Evolutionary conservation across 2,113 vertebrate genomes (phyloP), one percentile per base, ranked within the genome.

Genomic region (Oreocharis arfaki): DNA sequence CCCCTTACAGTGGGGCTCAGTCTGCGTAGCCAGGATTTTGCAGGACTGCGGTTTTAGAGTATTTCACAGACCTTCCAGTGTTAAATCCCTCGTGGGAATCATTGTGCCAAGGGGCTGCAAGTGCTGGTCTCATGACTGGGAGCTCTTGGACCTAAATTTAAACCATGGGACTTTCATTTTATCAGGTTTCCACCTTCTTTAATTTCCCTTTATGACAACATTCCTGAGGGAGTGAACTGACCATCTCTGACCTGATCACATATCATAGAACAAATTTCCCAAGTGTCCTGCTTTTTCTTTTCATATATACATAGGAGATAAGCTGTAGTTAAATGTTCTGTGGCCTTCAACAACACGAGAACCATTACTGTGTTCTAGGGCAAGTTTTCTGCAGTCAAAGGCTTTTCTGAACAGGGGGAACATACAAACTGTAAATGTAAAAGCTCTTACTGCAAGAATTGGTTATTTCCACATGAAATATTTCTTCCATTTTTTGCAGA

Each of bases 271-370:
- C 64, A 89, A 74, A 95, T 90, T 95, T 95, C 96, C 96, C 90
- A 97, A 97, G 97, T 97, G 97, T 97, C 97, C 95, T 98, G 96
- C 92, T 94, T 96, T 83, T 85, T 59, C 83, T 85, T 95, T 95
- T 82, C 68, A 37, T 77, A 21, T 59, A 76, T 96, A 93, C 57
- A 65, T 91, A 95, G 84, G 96, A 88, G 89, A 78, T 76, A 80
- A 92, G 83, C 59, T 59, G 83, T 84, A 90, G 94, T 93, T 93
- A 91, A 95, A 97, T 90, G 95, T 96, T 98, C 95, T 96, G 98
- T 98, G 98, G 97, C 98, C 98, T 98, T 98, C 97, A 95, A 96
- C 91, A 96, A 78, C 21, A 95, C 6, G 16, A 93, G 89, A 97
- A 90, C 57, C 91, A 71, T 94, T 87, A 94, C 96, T 97, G 81